Percentiles rank a stretch among this genome's conserved stretches.
These are phyloP conservation scores for Cassiopea andromeda DNA, from an alignment of 30 jellyfish, hydroid and myxozoan genomes.

Conservation along the genomic window DNA sequence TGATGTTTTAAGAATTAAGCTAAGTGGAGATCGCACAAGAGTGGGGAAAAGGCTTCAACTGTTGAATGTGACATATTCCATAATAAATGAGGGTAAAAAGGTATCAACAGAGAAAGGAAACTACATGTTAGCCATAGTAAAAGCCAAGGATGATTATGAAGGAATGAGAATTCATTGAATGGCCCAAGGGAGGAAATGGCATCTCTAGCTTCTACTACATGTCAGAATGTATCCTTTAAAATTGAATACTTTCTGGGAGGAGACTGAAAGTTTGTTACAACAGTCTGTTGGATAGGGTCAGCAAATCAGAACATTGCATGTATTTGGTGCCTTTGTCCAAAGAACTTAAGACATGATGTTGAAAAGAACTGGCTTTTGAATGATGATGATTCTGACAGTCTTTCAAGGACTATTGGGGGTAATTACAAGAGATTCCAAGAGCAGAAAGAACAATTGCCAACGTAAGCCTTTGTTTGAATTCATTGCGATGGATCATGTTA, in stretches of 20 bases:
- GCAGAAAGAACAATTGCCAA: not conserved
- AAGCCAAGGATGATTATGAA: not conserved
- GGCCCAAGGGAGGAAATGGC: not conserved
- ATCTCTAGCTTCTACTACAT: not conserved
- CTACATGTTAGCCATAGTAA: not conserved
- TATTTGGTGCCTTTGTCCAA: not conserved
- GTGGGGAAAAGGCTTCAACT: not conserved
- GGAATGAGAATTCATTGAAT: not conserved
- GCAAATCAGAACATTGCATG: not conserved
- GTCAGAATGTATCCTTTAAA: not conserved
- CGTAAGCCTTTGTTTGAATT: not conserved
- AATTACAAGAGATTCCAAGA: not conserved
- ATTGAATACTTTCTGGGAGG: not conserved
- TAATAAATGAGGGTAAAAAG: not conserved
- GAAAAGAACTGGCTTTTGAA: too few species aligned
- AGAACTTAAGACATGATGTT: not conserved
- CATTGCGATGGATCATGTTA: not conserved
- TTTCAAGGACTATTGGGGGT: not conserved
- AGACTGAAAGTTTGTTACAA: not conserved
- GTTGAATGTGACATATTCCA: not conserved
- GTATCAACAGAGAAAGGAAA: not conserved
- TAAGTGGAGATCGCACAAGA: not conserved
- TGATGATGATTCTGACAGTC: not conserved
- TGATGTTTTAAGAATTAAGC: not conserved
- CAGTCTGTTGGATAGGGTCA: not conserved